phyloP scores from a whole-genome alignment of 2,888 invertebrate species.

The Erebia epiphron region DNA sequence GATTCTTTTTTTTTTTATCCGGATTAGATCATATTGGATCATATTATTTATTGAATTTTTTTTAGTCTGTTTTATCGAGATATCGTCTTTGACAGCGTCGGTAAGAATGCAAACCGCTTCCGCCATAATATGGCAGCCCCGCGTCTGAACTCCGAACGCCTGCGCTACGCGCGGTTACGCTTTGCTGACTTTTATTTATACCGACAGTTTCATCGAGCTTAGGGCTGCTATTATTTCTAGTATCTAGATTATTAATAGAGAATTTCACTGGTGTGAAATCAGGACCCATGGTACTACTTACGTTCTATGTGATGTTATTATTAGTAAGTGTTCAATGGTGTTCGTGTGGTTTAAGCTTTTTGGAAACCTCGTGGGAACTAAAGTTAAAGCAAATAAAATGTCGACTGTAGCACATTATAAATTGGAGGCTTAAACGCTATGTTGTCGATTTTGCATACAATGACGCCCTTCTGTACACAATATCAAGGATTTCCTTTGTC shows the following conservation, averaged over 20 bases:
- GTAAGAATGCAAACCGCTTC: slow-evolving; percentile 61
- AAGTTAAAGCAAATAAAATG: slow-evolving; percentile 27
- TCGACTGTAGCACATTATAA: slow-evolving; percentile 26
- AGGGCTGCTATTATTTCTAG: slow-evolving; percentile 20
- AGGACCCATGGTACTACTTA: neutral
- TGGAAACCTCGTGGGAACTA: neutral
- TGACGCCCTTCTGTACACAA: slow-evolving; percentile 35
- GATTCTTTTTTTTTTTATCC: too few species aligned
- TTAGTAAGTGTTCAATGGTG: neutral
- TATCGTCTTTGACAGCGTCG: slow-evolving; percentile 36
- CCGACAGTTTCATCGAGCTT: slow-evolving; percentile 10
- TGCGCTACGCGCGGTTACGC: slow-evolving; percentile 20
- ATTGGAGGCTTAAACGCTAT: slow-evolving; percentile 31
- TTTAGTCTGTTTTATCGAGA: neutral
- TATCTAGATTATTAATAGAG: neutral
- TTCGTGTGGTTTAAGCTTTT: too few species aligned
- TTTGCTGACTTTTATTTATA: slow-evolving; percentile 24
- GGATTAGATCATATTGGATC: too few species aligned
- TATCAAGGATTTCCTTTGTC: slow-evolving; percentile 36
- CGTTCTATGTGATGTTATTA: neutral
- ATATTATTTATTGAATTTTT: neutral
- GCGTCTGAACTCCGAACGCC: slow-evolving; percentile 52
- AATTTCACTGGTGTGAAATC: neutral
- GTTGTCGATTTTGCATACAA: slow-evolving; percentile 38
- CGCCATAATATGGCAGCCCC: slow-evolving; percentile 69